Evolutionary conservation across 2,113 vertebrate species (phyloP).

Genomic region (Myotis davidii): DNA sequence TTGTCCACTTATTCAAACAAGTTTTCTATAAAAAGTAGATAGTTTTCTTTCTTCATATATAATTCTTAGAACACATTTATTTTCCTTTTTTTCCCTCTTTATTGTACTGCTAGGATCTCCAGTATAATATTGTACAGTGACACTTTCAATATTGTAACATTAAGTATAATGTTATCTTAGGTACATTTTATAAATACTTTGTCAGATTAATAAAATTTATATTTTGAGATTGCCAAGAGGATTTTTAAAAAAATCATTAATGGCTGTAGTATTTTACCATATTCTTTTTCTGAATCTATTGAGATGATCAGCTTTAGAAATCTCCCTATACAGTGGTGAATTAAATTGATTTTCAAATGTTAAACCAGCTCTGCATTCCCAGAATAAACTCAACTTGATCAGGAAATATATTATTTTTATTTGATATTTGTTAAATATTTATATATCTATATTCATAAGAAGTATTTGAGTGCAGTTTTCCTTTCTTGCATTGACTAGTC

Average conservation of each 20-base stretch:
- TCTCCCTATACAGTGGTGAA: not conserved
- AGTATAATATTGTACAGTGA: not conserved
- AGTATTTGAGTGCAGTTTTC: not conserved
- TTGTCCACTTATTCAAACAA: not conserved
- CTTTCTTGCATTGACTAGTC: not conserved
- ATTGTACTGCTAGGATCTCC: not conserved
- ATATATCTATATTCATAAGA: not conserved
- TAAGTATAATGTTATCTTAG: not conserved
- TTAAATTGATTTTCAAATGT: conserved; percentile 13
- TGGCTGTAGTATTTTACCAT: not conserved
- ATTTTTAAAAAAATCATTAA: not conserved
- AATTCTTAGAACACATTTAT: not conserved
- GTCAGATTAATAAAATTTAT: conserved; percentile 10
- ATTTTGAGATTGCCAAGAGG: not conserved
- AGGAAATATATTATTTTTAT: not conserved
- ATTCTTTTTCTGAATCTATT: conserved; percentile 20
- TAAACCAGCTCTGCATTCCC: not conserved
- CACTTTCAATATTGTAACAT: not conserved
- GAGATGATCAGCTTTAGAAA: conserved; percentile 10
- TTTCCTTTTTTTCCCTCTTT: not conserved
- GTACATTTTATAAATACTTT: not conserved
- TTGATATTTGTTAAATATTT: conserved; percentile 1
- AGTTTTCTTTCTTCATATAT: not conserved
- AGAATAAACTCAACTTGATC: conserved; percentile 5
- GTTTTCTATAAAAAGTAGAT: not conserved